Evolutionary conservation across 2,888 invertebrate species (phyloP).

Genomic region (Drosophila merina): DNA sequence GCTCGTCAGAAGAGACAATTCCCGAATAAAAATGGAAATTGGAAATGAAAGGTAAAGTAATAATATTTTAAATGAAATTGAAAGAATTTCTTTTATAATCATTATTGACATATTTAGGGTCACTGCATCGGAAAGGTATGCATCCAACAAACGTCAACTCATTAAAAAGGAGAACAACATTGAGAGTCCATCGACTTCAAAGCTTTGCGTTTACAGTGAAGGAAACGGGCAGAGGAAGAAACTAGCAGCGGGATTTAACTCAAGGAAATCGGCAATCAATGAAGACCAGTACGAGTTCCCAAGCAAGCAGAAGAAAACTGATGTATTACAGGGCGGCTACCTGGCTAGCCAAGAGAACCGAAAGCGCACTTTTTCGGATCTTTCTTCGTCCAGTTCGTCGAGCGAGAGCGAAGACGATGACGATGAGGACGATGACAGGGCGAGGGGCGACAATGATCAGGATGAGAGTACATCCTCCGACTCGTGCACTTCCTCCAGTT

Average conservation of each 20-base stretch:
- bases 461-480: constrained; percentile 81
- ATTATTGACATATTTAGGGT: constrained; percentile 25
- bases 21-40: constrained; percentile 57
- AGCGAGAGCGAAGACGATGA: constrained; percentile 83
- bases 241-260: constrained; percentile 15
- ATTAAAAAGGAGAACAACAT: constrained; percentile 59
- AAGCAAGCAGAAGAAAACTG: constrained; percentile 52
- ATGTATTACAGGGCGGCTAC: constrained; percentile 50
- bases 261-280: constrained; percentile 17
- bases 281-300: constrained; percentile 41
- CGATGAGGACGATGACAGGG: constrained; percentile 77
- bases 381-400: constrained; percentile 82
- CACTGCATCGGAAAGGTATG: constrained; percentile 33
- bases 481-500: constrained; percentile 82
- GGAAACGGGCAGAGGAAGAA: constrained; percentile 46
- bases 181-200: constrained; percentile 71
- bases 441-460: constrained; percentile 71
- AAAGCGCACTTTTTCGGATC: constrained; percentile 80
- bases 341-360: constrained; percentile 55
- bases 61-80: too few relatives aligned
- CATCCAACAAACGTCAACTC: constrained; percentile 60
- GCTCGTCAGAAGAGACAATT: constrained; percentile 53
- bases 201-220: constrained; percentile 47
- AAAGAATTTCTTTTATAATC: neutral
- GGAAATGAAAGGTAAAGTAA: constrained; percentile 59